Conservation (phyloP, 1,140 invertebrate species). For the Charaxes varanes region DNA sequence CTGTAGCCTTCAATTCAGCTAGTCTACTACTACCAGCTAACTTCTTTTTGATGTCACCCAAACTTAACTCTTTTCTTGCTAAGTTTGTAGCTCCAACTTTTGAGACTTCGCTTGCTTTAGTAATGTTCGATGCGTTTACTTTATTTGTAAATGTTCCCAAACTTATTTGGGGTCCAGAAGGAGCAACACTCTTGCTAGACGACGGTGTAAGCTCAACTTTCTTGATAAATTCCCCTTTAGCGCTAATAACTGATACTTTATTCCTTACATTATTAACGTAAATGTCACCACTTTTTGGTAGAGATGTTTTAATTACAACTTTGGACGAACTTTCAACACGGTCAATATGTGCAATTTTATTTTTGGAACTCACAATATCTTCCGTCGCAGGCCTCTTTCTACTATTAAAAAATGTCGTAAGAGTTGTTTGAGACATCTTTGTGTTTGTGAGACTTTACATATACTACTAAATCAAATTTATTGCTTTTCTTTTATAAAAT, state of each 20-base stretch:
- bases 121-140: constrained; percentile 37
- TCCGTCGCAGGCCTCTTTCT: constrained; percentile 81
- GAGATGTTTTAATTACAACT: constrained; percentile 12
- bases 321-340: constrained; percentile 18
- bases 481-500: no score
- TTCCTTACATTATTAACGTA: constrained; percentile 13
- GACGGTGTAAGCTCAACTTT: neutral
- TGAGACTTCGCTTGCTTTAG: constrained; percentile 24
- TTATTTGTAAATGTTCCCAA: constrained; percentile 42
- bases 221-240: constrained; percentile 1
- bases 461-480: no score
- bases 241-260: neutral
- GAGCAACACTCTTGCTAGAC: constrained; percentile 6
- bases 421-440: constrained; percentile 81
- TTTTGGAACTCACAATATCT: constrained; percentile 76
- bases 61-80: constrained; percentile 75
- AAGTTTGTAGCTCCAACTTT: constrained; percentile 55
- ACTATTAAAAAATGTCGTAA: constrained; percentile 80
- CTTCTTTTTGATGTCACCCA: constrained; percentile 80
- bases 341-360: constrained; percentile 76
- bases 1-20: constrained; percentile 78
- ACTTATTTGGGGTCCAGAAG: constrained; percentile 12
- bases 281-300: constrained; percentile 17
- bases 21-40: constrained; percentile 78
- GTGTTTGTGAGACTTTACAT: no score